Evolutionary conservation across 2,888 invertebrate species (phyloP).

Genomic region (Orthosia gothica): DNA sequence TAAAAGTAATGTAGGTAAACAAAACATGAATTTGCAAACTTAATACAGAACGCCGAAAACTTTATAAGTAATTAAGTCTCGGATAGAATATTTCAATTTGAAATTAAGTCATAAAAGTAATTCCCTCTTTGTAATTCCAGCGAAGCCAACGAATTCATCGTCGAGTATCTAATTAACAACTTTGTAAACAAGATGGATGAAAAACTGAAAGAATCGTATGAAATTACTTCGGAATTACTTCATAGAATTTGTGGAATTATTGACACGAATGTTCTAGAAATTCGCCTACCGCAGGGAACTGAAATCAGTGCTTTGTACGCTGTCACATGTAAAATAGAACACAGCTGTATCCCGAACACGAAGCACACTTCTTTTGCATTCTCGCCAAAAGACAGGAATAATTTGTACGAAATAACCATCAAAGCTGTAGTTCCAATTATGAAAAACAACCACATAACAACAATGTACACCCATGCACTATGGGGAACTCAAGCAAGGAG

Average conservation of each 20-base stretch:
- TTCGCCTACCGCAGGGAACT: slow-evolving; percentile 92
- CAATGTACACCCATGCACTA: slow-evolving; percentile 97
- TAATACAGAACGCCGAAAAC: slow-evolving; percentile 16
- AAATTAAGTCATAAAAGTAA: slow-evolving; percentile 38
- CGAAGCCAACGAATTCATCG: slow-evolving; percentile 93
- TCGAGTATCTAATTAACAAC: slow-evolving; percentile 92
- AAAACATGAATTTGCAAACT: slow-evolving; percentile 27
- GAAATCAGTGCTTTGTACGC: slow-evolving; percentile 95
- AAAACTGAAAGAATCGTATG: slow-evolving; percentile 85
- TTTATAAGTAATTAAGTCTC: slow-evolving; percentile 42
- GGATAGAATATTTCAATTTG: slow-evolving; percentile 36
- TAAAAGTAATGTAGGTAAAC: slow-evolving; percentile 2
- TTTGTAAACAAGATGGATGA: slow-evolving; percentile 91
- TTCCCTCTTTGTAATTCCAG: slow-evolving; percentile 82
- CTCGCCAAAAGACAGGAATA: slow-evolving; percentile 87
- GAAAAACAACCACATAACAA: slow-evolving; percentile 94
- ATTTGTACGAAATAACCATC: slow-evolving; percentile 93
- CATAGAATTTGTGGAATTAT: slow-evolving; percentile 96
- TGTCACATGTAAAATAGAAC: slow-evolving; percentile 95
- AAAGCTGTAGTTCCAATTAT: slow-evolving; percentile 93
- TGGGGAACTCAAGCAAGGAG: slow-evolving; percentile 96
- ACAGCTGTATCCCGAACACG: slow-evolving; percentile 95
- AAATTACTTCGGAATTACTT: slow-evolving; percentile 91
- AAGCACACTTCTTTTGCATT: slow-evolving; percentile 93
- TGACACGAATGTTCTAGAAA: slow-evolving; percentile 96